Evolutionary conservation across 2,113 vertebrate genomes (phyloP), one percentile per base, ranked within the genome.

Genomic region (Campylomormyrus tamandua): DNA sequence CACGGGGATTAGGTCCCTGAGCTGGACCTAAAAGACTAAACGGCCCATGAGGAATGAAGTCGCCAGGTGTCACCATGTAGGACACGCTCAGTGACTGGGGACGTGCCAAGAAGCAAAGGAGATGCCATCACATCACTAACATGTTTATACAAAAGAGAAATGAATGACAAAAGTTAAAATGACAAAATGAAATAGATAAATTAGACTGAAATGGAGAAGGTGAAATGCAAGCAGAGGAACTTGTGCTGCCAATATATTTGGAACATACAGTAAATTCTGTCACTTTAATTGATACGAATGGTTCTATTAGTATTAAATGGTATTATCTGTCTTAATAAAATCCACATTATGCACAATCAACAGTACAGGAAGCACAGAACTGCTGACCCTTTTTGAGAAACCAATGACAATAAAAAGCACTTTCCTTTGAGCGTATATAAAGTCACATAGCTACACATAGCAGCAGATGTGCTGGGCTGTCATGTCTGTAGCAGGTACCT

Each of bases 31-130:
- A 93, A 91, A 91, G 93, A 94, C 92, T 91, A 92, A 93, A 91
- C 88, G 88, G 95, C 90, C 95, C 94, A 95, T 93, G 92, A 93
- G n/a, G 94, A 96, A 96, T 96, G 94, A 93, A 95, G 92, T 88
- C 21, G 91, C 91, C 88, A 53, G 53, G 87, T 92, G 91, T 77
- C 90, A 88, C 90, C 85, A 91, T 89, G 87, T 62, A 52, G 87
- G 77, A 53, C n/a, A 50, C 66, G 35, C 46, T 27, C 6, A n/a
- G 42, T 3, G 21, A 35, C 50, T 39, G 11, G 7, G 48, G 27
- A 35, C 2, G 90, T 89, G 31, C 83, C 90, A 90, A 90, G 90
- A 80, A 56, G 90, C 87, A 77, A 52, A 66, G 92, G 91, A 92
- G 91, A 91, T 56, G 48, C 90, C 17, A 3, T 48, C 17, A 83